These are phyloP conservation scores for Odontamblyopus rebecca DNA, from an alignment of 2,797 vertebrate species.

Conservation along the genomic window DNA sequence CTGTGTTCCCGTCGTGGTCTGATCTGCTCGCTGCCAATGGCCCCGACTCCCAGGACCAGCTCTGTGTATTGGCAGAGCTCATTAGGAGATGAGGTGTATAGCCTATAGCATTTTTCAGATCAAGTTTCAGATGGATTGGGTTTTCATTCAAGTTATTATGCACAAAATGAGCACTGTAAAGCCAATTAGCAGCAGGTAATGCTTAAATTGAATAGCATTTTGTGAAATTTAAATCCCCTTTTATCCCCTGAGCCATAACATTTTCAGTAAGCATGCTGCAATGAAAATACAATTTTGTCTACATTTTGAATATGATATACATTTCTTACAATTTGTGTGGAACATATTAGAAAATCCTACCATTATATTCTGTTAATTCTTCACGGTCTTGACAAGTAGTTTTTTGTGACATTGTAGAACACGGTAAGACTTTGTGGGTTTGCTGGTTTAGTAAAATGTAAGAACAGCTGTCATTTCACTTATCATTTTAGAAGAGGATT, in stretches of 20 bases:
- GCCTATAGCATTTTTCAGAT: constrained; percentile 4
- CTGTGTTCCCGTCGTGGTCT: constrained; percentile 30
- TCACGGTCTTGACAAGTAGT: too few species aligned
- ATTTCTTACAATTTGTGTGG: too few species aligned
- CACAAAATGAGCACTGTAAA: not conserved
- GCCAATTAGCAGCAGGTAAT: not conserved
- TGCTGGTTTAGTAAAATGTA: constrained; percentile 10
- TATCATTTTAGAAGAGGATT: constrained; percentile 34
- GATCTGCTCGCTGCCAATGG: constrained; percentile 42
- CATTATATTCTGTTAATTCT: too few species aligned
- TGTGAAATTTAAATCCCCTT: not conserved
- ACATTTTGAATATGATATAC: too few species aligned
- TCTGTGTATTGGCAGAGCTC: constrained; percentile 47
- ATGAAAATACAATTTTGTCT: too few species aligned
- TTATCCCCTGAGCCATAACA: not conserved
- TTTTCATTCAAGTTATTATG: not conserved
- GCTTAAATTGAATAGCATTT: not conserved
- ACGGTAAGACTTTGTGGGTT: not conserved
- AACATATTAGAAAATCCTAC: too few species aligned
- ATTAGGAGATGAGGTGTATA: constrained; percentile 18
- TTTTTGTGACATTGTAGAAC: too few species aligned
- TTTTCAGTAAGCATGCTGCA: not conserved
- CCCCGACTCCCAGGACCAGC: constrained; percentile 28
- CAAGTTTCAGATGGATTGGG: not conserved
- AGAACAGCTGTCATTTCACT: constrained; percentile 19